These are phyloP conservation scores for Echiichthys vipera DNA, from an alignment of 2,797 vertebrate genomes.

Conservation along the genomic window DNA sequence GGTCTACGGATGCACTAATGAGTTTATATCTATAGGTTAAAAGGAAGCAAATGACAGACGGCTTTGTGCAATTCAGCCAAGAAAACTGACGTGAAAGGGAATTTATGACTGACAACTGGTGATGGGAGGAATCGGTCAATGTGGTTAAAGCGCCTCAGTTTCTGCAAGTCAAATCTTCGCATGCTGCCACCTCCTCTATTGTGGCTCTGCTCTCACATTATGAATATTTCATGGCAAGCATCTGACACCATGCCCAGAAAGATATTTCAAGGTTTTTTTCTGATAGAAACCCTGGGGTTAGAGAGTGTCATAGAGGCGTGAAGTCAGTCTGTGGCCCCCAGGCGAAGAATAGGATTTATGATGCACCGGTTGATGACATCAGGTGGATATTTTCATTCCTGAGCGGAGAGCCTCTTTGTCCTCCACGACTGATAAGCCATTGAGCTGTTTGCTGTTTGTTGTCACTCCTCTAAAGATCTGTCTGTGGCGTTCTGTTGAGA, in stretches of 20 bases:
- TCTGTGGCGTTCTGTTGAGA: conserved; percentile 47
- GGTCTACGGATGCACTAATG: conserved; percentile 25
- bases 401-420: conserved; percentile 62
- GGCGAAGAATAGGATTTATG: conserved; percentile 73
- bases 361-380: conserved; percentile 74
- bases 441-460: conserved; percentile 58
- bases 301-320: conserved; percentile 79
- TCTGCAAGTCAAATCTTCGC: conserved; percentile 80
- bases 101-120: conserved; percentile 74
- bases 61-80: conserved; percentile 50
- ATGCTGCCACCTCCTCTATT: conserved; percentile 76
- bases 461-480: conserved; percentile 59
- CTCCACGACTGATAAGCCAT: conserved; percentile 59
- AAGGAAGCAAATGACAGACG: conserved; percentile 56
- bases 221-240: conserved; percentile 84
- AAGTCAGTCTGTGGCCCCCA: conserved; percentile 72
- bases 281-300: conserved; percentile 79
- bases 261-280: conserved; percentile 76
- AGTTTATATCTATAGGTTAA: conserved; percentile 47
- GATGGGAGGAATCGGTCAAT: conserved; percentile 74
- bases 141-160: conserved; percentile 73
- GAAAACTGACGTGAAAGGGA: conserved; percentile 67
- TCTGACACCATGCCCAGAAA: conserved; percentile 82
- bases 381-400: conserved; percentile 69
- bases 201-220: conserved; percentile 78